Base-by-base conservation (phyloP, 2,797 vertebrate genomes). In the Centroberyx gerrardi region DNA sequence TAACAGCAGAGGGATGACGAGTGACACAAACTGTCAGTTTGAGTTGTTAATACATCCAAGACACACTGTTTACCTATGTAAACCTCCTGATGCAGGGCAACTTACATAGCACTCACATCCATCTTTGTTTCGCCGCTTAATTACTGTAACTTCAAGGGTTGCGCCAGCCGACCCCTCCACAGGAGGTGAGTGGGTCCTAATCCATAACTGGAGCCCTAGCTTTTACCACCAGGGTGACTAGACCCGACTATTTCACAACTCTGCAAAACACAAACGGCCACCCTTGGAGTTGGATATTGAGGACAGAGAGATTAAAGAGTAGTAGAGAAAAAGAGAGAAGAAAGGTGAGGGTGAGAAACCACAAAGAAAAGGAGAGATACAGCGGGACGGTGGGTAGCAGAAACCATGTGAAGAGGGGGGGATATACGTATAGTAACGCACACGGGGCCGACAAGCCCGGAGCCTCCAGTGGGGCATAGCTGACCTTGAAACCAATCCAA, bases 401-500 rank as follows among this genome's bases (percentile, higher is more conserved):
- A 86, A 74, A 76, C 69, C 61, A 81, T 66, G 78, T 78, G 55
- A 78, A 55, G 72, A 81, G 76, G 69, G 70, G 71, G 80, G 74
- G 51, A 54, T 44, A 33, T 33, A 71, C 64, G 74, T 73, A 64
- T 67, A 80, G 67, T 48, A 72, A 74, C 66, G 89, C 86, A 87
- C 74, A 68, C 64, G 66, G 86, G 88, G 69, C 88, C 61, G 70
- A 87, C 74, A 84, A 79, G 86, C 82, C 90, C 73, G 8, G 66
- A 74, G 78, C 84, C 83, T 83, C 61, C 68, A 78, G 73, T 73
- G 80, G 84, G 91, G 74, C 83, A 87, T 93, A 90, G 80, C 95
- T 95, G 94, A 96, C 95, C 95, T 95, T 94, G 92, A 92, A 94
- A 95, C 95, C 93, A 95, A 85, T 96, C 95, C 94, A 95, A 88